phyloP scores from a whole-genome alignment of 2,888 invertebrate genomes.

The Sisyra nigra region DNA sequence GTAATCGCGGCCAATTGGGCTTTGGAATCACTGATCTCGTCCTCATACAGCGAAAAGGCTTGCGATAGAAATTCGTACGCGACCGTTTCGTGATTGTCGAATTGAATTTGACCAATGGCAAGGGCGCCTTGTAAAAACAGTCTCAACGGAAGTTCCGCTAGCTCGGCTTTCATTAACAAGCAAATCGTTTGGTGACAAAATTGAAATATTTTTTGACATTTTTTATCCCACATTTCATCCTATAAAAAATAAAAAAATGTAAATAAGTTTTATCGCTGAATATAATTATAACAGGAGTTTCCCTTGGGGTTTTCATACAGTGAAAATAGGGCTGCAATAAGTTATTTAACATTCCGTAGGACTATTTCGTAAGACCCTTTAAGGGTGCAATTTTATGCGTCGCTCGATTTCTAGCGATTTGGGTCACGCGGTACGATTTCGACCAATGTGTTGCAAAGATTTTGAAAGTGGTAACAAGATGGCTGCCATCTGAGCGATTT shows the following conservation, averaged over 20 bases:
- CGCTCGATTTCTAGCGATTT: too few species aligned
- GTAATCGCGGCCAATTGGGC: constrained; percentile 93
- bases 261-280: not conserved
- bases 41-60: constrained; percentile 94
- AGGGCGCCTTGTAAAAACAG: constrained; percentile 92
- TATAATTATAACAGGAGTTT: not conserved
- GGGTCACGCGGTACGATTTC: too few species aligned
- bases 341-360: too few species aligned
- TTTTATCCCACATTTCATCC: constrained; percentile 97
- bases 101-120: constrained; percentile 80
- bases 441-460: too few species aligned
- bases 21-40: constrained; percentile 95
- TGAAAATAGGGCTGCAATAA: too few species aligned
- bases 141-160: constrained; percentile 83
- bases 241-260: constrained; percentile 21
- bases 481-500: too few species aligned
- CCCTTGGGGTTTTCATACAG: too few species aligned
- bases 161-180: constrained; percentile 85
- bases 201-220: constrained; percentile 95
- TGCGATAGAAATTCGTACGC: constrained; percentile 97
- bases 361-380: too few species aligned
- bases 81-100: constrained; percentile 90
- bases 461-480: too few species aligned
- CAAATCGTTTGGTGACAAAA: constrained; percentile 94
- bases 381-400: too few species aligned